Conservation (phyloP, 2,797 vertebrate species). For the Microtus californicus region DNA sequence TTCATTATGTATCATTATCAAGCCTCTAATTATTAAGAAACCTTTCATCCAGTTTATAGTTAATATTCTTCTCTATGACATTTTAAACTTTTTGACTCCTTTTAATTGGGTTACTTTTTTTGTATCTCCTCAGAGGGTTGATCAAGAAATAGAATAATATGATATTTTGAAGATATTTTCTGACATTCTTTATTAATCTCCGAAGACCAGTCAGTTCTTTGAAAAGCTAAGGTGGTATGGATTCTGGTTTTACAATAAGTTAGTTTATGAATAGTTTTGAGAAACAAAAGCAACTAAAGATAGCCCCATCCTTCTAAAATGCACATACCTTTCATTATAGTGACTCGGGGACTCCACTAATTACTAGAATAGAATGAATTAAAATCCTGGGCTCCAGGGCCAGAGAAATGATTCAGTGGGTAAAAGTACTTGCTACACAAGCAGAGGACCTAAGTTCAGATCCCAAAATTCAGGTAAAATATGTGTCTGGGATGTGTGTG, state of each 20-base stretch:
- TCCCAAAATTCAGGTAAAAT: background rate
- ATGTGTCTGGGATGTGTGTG: background rate
- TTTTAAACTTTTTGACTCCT: background rate
- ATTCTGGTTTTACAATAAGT: background rate
- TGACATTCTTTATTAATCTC: background rate
- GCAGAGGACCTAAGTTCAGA: background rate
- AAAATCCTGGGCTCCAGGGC: background rate
- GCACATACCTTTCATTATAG: background rate
- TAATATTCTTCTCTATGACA: background rate
- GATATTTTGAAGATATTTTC: background rate
- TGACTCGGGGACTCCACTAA: background rate
- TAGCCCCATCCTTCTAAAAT: background rate
- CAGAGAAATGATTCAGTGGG: background rate
- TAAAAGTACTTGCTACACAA: background rate
- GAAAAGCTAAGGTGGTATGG: background rate
- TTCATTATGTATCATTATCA: background rate
- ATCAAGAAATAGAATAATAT: background rate
- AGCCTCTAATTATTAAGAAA: background rate
- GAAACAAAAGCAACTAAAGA: background rate
- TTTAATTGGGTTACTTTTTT: background rate
- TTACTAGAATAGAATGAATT: background rate
- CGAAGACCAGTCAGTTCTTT: background rate
- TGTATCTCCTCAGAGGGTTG: background rate
- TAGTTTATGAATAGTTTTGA: background rate
- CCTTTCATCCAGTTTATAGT: background rate